Conservation (phyloP, 2,797 vertebrate genomes). For the Pteronotus mesoamericanus region DNA sequence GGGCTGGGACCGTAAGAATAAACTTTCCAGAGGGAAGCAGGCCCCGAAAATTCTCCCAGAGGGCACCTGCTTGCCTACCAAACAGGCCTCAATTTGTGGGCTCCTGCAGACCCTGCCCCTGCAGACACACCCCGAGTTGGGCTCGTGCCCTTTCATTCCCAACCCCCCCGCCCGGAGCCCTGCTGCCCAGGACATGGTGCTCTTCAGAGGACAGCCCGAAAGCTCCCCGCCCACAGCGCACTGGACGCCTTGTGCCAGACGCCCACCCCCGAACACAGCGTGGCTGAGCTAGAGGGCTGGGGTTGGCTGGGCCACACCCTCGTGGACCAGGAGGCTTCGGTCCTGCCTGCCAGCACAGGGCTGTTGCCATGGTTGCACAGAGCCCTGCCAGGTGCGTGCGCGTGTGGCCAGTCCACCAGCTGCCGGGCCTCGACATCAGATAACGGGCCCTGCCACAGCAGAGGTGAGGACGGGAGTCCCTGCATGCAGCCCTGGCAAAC, state of each 20-base stretch:
- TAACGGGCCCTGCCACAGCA: slow-evolving; percentile 71
- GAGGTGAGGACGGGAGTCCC: background rate
- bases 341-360: background rate
- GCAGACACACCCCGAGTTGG: background rate
- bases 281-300: background rate
- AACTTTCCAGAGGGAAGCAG: background rate
- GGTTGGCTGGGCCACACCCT: background rate
- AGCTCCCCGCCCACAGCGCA: background rate
- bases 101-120: background rate
- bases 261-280: background rate
- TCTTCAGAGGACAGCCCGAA: background rate
- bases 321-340: background rate
- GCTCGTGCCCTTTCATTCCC: background rate
- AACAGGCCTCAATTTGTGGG: background rate
- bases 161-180: background rate
- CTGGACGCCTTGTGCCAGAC: background rate
- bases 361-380: slow-evolving; percentile 79
- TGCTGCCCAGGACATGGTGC: background rate
- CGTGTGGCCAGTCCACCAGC: slow-evolving; percentile 85
- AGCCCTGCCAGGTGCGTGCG: slow-evolving; percentile 87
- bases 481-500: slow-evolving; percentile 72
- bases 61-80: background rate
- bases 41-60: background rate
- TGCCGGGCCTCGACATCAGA: slow-evolving; percentile 79
- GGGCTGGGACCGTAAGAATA: background rate